Percentiles rank a stretch among this genome's conserved stretches.
These are phyloP conservation scores for Balanococcus diminutus DNA, from an alignment of 2,888 invertebrate genomes.

Conservation along the genomic window DNA sequence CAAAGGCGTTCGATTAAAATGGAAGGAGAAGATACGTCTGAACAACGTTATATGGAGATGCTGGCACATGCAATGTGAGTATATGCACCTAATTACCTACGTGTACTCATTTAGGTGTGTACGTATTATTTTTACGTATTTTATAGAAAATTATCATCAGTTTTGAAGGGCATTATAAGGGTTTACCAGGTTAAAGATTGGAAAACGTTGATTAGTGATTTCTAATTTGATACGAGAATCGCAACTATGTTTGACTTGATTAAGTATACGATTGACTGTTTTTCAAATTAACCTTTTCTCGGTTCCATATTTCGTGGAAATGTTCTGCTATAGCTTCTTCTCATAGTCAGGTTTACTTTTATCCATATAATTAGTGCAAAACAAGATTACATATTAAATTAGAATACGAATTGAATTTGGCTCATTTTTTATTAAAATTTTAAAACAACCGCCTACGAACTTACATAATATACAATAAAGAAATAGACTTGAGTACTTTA, in stretches of 20 bases:
- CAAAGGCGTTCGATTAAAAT: constrained; percentile 93
- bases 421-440: background rate
- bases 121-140: background rate
- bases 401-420: background rate
- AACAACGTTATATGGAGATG: constrained; percentile 99
- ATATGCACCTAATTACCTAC: constrained; percentile 44
- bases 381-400: constrained; percentile 17
- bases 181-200: background rate
- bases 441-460: background rate
- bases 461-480: too few relatives aligned
- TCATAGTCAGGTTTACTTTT: background rate
- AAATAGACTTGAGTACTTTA: background rate
- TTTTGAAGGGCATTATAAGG: background rate
- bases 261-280: background rate
- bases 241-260: background rate
- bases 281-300: background rate
- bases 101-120: too few relatives aligned
- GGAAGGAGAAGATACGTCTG: constrained; percentile 98
- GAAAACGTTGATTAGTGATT: background rate
- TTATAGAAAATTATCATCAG: background rate
- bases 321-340: too few relatives aligned
- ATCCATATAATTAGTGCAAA: background rate
- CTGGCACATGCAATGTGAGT: constrained; percentile 98
- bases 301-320: too few relatives aligned
- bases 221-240: background rate